These are phyloP conservation scores for Zygothrica quintamaculata DNA, from an alignment of 2,888 invertebrate genomes.

Conservation along the genomic window DNA sequence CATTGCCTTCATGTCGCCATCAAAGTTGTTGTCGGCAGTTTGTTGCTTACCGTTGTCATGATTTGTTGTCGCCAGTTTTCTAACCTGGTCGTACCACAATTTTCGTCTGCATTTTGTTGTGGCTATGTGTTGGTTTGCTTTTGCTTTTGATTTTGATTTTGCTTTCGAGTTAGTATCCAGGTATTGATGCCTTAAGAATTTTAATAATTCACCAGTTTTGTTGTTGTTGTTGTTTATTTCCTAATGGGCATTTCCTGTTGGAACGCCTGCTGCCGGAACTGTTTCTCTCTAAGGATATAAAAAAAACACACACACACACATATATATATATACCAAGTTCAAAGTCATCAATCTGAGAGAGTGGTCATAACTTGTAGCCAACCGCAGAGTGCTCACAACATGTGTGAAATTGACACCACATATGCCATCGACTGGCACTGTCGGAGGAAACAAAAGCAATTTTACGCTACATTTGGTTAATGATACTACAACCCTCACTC, in stretches of 20 bases:
- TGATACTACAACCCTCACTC: slow-evolving; percentile 60
- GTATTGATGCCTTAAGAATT: slow-evolving; percentile 62
- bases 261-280: slow-evolving; percentile 56
- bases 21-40: slow-evolving; percentile 47
- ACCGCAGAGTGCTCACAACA: slow-evolving; percentile 72
- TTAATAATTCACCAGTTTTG: slow-evolving; percentile 51
- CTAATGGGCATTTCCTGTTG: slow-evolving; percentile 50
- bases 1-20: slow-evolving; percentile 42
- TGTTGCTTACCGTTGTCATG: slow-evolving; percentile 70
- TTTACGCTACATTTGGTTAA: slow-evolving; percentile 75
- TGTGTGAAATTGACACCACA: slow-evolving; percentile 82
- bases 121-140: slow-evolving; percentile 5
- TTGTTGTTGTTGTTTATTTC: slow-evolving; percentile 5
- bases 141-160: slow-evolving; percentile 42
- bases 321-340: slow-evolving; percentile 26
- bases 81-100: slow-evolving; percentile 56
- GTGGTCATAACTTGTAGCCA: slow-evolving; percentile 28
- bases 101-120: slow-evolving; percentile 47
- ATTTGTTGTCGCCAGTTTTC: slow-evolving; percentile 72
- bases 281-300: slow-evolving; percentile 52
- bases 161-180: slow-evolving; percentile 42
- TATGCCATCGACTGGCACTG: slow-evolving; percentile 47
- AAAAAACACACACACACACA: slow-evolving; percentile 4
- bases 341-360: slow-evolving; percentile 69
- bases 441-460: slow-evolving; percentile 70